Evolutionary conservation across 1,140 invertebrate species (phyloP), one percentile per base, ranked within the genome.

Genomic region (Drosophila pseudoobscura): DNA sequence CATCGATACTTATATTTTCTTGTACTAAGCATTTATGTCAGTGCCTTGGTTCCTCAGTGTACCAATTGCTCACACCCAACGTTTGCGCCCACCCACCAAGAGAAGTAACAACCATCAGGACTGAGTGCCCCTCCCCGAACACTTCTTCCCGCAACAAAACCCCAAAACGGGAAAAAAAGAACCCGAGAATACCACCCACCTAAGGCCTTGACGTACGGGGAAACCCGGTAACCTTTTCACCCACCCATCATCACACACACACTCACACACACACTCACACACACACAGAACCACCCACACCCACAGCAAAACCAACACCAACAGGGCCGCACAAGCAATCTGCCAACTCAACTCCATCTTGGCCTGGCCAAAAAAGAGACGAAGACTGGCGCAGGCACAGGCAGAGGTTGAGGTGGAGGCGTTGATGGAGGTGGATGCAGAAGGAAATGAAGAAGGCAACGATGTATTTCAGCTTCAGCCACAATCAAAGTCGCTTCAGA

Each of bases 401-500:
- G 51, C 17, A 35, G 22, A 35, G 20, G 56, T 43, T 60, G 68
- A 68, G 70, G 78, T 44, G 49, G 56, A 39, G 59, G 56, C 1
- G 9, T 45, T 7, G 17, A 11, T 4, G 6, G 53, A 66, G 54
- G 66, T 58, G 46, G 11, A 17, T 51, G 51, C 31, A 72, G 69
- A 68, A 75, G 78, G 56, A 82, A 70, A 84, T 80, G 59, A 70
- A 75, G 58, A 50, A 75, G 66, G 61, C 73, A 78, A 82, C 80
- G 76, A 82, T 83, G 79, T 77, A 77, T 77, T 77, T 77, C 74
- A 77, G 74, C 75, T 78, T 73, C 78, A 82, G 78, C 84, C 83
- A 88, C 83, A 88, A 88, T 88, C 83, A 88, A 88, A 88, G 83
- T 88, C 88, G 75, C 66, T 82, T 70, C 64, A 70, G 45, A 50